phyloP scores from a whole-genome alignment of 2,797 vertebrate species.

The Sarcoramphus papa region DNA sequence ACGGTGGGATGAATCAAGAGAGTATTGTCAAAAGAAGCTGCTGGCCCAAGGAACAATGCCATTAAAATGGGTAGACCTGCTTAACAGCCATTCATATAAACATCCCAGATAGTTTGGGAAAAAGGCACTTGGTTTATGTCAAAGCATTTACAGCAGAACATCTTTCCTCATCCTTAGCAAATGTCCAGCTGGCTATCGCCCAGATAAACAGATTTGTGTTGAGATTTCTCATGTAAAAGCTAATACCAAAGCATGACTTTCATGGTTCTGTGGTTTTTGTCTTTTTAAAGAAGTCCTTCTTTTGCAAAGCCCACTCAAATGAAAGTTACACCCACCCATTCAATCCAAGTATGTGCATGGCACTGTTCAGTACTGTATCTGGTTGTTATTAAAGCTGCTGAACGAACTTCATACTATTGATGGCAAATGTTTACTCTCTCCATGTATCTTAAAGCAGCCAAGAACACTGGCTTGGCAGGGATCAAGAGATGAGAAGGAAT shows the following conservation, averaged over 20 bases:
- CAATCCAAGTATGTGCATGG: background rate
- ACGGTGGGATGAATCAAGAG: background rate
- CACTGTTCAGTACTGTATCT: background rate
- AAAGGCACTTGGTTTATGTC: conserved; percentile 29
- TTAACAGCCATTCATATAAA: background rate
- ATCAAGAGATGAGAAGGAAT: background rate
- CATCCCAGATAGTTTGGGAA: background rate
- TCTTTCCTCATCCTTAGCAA: background rate
- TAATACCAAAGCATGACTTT: background rate
- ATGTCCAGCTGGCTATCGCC: conserved; percentile 19
- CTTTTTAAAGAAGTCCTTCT: background rate
- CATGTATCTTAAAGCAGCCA: background rate
- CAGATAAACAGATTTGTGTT: conserved; percentile 14
- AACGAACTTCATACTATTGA: background rate
- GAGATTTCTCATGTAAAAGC: background rate
- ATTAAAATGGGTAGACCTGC: background rate
- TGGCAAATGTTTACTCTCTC: background rate
- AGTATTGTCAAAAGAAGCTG: background rate
- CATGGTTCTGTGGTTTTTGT: background rate
- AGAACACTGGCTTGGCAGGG: background rate
- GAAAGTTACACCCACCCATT: background rate
- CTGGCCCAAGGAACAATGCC: background rate
- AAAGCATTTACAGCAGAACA: conserved; percentile 34
- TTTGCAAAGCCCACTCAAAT: background rate
- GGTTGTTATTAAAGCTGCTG: background rate